A percentile compares a stretch with the other conserved stretches of the same genome.
Conservation (phyloP, 2,113 vertebrate genomes). For the Octodon degus region DNA sequence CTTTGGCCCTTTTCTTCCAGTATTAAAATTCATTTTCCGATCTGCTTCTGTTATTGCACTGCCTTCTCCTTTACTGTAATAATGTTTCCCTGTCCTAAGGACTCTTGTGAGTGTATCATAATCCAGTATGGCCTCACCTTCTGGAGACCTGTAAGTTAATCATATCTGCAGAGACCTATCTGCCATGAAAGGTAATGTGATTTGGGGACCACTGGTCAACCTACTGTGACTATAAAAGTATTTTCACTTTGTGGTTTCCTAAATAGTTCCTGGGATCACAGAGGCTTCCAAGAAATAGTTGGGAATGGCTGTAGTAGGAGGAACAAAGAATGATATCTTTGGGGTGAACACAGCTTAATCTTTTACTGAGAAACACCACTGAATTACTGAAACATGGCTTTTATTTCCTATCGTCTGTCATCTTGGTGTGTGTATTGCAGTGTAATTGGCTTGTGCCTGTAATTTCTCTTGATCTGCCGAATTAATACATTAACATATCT, state of each 20-base stretch:
- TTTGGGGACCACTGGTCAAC: background rate
- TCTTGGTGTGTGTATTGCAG: background rate
- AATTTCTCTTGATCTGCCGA: background rate
- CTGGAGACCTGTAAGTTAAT: background rate
- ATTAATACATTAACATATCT: background rate
- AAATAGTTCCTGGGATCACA: background rate
- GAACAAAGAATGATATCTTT: too few species aligned
- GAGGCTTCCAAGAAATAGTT: background rate
- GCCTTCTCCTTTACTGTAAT: background rate
- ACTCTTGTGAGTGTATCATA: background rate
- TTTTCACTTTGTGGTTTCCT: background rate
- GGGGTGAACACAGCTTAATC: too few species aligned
- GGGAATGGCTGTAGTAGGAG: background rate
- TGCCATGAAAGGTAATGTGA: background rate
- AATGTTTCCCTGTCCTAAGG: background rate
- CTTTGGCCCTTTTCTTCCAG: background rate
- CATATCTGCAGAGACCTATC: background rate
- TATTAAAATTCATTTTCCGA: background rate
- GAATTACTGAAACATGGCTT: background rate
- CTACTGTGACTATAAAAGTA: background rate
- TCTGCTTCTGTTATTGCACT: background rate
- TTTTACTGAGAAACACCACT: too few species aligned
- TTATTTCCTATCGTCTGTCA: background rate
- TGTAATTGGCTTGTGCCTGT: background rate
- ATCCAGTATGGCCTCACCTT: background rate